These are phyloP conservation scores for Bugula neritina DNA, from an alignment of 2,888 invertebrate species.

Conservation along the genomic window DNA sequence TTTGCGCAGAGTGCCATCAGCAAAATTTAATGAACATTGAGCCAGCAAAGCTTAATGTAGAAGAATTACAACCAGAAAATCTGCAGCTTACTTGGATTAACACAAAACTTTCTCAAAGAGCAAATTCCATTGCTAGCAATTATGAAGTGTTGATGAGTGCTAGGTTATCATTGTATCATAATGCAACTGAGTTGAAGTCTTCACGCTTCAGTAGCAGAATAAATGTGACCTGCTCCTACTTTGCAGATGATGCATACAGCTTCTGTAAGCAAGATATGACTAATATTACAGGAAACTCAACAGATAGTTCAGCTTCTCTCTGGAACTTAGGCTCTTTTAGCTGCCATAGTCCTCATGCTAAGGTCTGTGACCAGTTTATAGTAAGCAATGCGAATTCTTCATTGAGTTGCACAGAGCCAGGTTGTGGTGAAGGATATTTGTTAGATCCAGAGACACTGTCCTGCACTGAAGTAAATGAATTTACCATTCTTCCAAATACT, in stretches of 20 bases:
- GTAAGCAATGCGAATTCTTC: not conserved
- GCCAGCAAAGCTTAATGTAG: not conserved
- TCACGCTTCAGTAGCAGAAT: not conserved
- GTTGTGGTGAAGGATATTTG: not conserved
- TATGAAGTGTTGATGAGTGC: too few species aligned
- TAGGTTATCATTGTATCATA: too few species aligned
- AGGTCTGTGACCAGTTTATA: slow-evolving; percentile 10
- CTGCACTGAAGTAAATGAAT: not conserved
- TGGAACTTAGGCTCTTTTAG: not conserved
- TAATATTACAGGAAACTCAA: not conserved
- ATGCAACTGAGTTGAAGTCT: too few species aligned
- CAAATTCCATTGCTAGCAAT: too few species aligned
- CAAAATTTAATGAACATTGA: not conserved
- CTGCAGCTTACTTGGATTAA: not conserved
- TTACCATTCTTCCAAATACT: not conserved
- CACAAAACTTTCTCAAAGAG: too few species aligned
- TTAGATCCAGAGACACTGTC: not conserved
- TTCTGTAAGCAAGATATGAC: not conserved
- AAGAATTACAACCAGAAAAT: not conserved
- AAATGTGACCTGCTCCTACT: not conserved
- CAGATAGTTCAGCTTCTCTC: not conserved
- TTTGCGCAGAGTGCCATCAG: not conserved
- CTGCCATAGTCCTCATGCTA: not conserved
- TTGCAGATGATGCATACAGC: not conserved
- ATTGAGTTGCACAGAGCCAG: not conserved